Percentiles rank a stretch among this genome's conserved stretches.
Evolutionary conservation across 2,797 vertebrate species (phyloP).

Genomic region (Pipistrellus nathusii): DNA sequence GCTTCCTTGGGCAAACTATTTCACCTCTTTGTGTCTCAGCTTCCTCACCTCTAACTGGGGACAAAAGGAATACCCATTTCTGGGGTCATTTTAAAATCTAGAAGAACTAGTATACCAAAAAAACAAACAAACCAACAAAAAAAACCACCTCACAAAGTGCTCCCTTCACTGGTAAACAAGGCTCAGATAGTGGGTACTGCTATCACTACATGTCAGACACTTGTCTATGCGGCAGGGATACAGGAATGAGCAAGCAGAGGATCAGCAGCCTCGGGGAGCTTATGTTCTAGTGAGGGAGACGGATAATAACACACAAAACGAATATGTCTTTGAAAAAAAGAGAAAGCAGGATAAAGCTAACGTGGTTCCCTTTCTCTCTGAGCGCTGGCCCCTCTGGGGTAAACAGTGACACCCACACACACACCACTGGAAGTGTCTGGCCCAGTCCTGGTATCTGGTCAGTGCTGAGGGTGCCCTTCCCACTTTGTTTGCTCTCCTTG

Average conservation of each 20-base stretch:
- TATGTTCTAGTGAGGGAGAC: neutral
- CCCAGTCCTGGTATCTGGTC: neutral
- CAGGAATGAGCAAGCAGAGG: neutral
- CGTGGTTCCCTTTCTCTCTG: neutral
- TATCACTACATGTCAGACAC: accelerated
- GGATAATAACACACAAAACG: neutral
- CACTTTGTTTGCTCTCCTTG: neutral
- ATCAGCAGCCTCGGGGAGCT: neutral
- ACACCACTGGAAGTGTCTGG: neutral
- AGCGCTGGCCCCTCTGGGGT: accelerated
- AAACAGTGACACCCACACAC: accelerated
- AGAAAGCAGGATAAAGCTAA: neutral
- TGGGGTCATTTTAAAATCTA: neutral
- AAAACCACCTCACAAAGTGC: neutral
- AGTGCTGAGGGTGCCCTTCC: neutral
- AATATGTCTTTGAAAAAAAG: neutral
- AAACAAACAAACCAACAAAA: too few relatives aligned
- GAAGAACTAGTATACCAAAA: neutral
- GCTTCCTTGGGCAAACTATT: neutral
- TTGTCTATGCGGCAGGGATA: neutral
- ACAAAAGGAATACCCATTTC: neutral
- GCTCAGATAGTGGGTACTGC: neutral
- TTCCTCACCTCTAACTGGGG: slow-evolving; percentile 8
- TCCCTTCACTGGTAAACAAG: neutral
- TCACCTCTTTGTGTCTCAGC: neutral